These are phyloP conservation scores for Stichodactyla mertensii DNA, from an alignment of 64 coral and sea anemone species.

Conservation along the genomic window DNA sequence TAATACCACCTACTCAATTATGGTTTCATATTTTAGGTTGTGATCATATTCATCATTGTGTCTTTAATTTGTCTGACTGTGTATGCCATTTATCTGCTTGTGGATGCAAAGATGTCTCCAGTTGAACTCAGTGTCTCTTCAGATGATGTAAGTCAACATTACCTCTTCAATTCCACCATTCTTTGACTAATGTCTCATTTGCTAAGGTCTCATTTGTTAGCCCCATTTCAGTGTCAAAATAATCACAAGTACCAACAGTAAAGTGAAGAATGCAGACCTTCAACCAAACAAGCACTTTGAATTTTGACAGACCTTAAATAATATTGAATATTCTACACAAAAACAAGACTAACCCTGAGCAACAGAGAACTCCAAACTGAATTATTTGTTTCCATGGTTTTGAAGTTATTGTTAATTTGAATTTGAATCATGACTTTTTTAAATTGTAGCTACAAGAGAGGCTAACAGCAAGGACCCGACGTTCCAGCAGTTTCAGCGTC, in stretches of 20 bases:
- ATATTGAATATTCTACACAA: too few relatives aligned
- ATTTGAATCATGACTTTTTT: not conserved
- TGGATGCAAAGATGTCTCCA: conserved; percentile 66
- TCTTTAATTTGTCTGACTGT: conserved; percentile 49
- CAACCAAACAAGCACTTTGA: too few relatives aligned
- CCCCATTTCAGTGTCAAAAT: too few relatives aligned
- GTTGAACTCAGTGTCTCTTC: conserved; percentile 73
- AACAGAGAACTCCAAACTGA: too few relatives aligned
- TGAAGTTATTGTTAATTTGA: not conserved
- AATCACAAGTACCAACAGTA: too few relatives aligned
- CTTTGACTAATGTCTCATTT: too few relatives aligned
- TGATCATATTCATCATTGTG: conserved; percentile 91
- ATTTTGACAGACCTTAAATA: too few relatives aligned
- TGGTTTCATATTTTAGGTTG: conserved; percentile 34
- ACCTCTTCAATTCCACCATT: not conserved
- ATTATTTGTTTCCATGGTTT: too few relatives aligned
- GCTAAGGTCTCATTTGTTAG: too few relatives aligned
- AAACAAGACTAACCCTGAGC: too few relatives aligned
- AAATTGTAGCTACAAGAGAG: conserved; percentile 44
- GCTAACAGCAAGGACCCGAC: conserved; percentile 5
- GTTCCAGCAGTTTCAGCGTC: conserved; percentile 20
- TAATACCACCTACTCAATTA: too few relatives aligned
- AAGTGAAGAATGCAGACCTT: too few relatives aligned
- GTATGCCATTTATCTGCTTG: conserved; percentile 67
- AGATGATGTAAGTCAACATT: conserved; percentile 55